phyloP scores from a whole-genome alignment of 2,888 invertebrate genomes.

The Heteromyza rotundicornis region DNA sequence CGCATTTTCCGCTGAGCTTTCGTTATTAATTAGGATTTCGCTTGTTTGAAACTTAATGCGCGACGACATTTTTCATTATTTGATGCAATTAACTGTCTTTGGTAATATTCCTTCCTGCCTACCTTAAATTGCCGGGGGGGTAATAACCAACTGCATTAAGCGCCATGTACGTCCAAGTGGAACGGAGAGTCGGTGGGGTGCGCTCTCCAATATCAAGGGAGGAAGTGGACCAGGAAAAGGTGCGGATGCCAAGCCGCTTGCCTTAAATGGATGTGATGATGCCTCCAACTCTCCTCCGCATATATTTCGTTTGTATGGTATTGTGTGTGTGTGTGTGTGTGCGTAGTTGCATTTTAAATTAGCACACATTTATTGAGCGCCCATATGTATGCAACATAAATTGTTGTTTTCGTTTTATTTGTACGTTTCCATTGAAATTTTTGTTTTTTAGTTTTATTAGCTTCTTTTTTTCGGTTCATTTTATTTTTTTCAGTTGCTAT shows the following conservation, averaged over 20 bases:
- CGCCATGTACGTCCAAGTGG: too few species aligned
- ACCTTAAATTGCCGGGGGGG: too few species aligned
- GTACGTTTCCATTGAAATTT: constrained; percentile 13
- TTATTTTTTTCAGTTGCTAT: constrained; percentile 23
- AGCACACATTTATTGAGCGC: constrained; percentile 42
- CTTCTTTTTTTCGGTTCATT: constrained; percentile 11
- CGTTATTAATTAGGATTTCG: too few species aligned
- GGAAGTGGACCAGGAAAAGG: background rate
- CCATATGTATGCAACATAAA: constrained; percentile 17
- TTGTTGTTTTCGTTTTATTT: constrained; percentile 15
- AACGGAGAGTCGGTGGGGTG: too few species aligned
- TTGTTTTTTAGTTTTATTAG: constrained; percentile 32
- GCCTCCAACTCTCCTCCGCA: constrained; percentile 8
- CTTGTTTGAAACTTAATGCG: too few species aligned
- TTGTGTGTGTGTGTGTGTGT: constrained; percentile 19
- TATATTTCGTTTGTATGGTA: constrained; percentile 9
- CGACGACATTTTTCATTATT: too few species aligned
- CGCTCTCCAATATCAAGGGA: too few species aligned
- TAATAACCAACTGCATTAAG: too few species aligned
- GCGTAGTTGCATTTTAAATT: constrained; percentile 54
- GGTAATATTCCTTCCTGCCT: too few species aligned
- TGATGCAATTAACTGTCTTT: too few species aligned
- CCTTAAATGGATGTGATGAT: constrained; percentile 29
- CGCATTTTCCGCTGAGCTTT: too few species aligned
- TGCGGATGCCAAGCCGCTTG: background rate